Conservation (phyloP, 2,113 vertebrate genomes). For the Oreochromis spilurus region DNA sequence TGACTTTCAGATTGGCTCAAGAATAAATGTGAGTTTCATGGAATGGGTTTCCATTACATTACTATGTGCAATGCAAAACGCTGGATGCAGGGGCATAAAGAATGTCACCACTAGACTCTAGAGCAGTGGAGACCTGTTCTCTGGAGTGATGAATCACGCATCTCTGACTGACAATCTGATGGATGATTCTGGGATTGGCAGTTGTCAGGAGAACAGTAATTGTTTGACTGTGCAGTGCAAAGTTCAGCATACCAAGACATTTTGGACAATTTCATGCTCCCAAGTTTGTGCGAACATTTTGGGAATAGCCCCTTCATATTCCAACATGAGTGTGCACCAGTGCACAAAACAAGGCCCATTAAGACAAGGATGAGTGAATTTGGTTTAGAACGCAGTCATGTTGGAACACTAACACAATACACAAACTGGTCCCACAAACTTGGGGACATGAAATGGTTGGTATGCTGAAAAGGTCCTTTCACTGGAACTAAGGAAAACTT, state of each 20-base stretch:
- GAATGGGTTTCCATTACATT: background rate
- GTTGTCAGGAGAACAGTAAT: background rate
- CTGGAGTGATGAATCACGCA: background rate
- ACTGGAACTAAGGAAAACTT: background rate
- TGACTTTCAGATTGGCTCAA: background rate
- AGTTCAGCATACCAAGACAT: background rate
- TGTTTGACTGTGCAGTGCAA: background rate
- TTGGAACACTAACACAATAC: background rate
- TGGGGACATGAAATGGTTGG: background rate
- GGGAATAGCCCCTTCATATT: background rate
- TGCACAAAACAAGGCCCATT: background rate
- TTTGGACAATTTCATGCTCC: background rate
- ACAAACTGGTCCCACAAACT: background rate
- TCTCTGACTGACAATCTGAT: background rate
- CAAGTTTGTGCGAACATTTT: background rate
- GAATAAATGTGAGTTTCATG: background rate
- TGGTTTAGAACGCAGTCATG: background rate
- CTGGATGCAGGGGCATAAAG: background rate
- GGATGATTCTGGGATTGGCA: background rate
- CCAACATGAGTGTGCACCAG: background rate
- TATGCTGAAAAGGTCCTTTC: background rate
- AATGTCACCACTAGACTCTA: background rate
- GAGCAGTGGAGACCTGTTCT: background rate
- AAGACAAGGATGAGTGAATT: background rate
- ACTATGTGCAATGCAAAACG: background rate